Evolutionary conservation across 2,888 invertebrate species (phyloP).

Genomic region (Muschampia plurimacula): DNA sequence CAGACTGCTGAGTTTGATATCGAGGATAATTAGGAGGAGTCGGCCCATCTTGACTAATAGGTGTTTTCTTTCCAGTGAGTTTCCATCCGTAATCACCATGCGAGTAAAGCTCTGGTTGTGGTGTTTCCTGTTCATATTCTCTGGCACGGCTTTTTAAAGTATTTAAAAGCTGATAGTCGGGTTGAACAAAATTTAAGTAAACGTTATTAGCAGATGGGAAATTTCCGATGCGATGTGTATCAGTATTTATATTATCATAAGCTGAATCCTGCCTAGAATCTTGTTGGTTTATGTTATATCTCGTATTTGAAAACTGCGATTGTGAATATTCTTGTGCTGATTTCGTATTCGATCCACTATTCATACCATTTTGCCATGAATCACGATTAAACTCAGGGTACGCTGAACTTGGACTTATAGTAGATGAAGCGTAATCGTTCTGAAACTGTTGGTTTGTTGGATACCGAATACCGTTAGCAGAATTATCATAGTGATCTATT

Average conservation of each 20-base stretch:
- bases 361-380: slow-evolving; percentile 66
- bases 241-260: slow-evolving; percentile 60
- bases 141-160: slow-evolving; percentile 61
- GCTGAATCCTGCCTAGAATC: slow-evolving; percentile 57
- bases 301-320: slow-evolving; percentile 65
- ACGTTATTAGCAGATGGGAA: slow-evolving; percentile 72
- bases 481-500: slow-evolving; percentile 78
- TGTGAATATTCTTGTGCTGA: slow-evolving; percentile 65
- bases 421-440: slow-evolving; percentile 68
- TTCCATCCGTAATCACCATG: slow-evolving; percentile 83
- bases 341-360: slow-evolving; percentile 60
- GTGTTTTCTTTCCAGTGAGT: slow-evolving; percentile 68
- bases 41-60: slow-evolving; percentile 58
- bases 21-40: slow-evolving; percentile 59
- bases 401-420: slow-evolving; percentile 61
- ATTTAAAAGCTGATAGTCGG: slow-evolving; percentile 65
- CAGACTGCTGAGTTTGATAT: slow-evolving; percentile 62
- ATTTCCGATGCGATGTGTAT: slow-evolving; percentile 70
- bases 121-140: slow-evolving; percentile 67
- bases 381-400: slow-evolving; percentile 65
- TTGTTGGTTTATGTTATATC: slow-evolving; percentile 56
- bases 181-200: slow-evolving; percentile 71
- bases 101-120: slow-evolving; percentile 68
- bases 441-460: slow-evolving; percentile 68
- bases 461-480: slow-evolving; percentile 72